Conservation (phyloP, 2,113 vertebrate genomes). For the Oxyura jamaicensis region DNA sequence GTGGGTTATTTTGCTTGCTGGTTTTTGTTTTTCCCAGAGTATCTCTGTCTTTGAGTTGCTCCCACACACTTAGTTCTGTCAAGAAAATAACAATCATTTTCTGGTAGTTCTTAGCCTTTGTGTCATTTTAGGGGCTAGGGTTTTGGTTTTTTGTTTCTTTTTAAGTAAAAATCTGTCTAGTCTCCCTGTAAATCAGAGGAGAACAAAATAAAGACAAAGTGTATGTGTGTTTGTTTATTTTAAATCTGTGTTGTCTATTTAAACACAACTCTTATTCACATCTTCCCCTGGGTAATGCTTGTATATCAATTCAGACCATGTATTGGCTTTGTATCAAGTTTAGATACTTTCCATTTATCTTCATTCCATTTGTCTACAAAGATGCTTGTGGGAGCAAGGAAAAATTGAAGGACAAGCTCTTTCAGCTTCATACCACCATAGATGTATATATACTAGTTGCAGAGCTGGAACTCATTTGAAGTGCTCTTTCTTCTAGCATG, state of each 20-base stretch:
- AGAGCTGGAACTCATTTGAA: background rate
- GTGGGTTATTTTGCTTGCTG: background rate
- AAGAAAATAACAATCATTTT: background rate
- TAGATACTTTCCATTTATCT: background rate
- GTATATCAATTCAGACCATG: background rate
- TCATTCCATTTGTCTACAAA: background rate
- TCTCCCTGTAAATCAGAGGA: background rate
- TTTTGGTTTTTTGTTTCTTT: background rate
- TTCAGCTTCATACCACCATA: background rate
- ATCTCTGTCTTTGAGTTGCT: background rate
- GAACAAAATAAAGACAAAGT: background rate
- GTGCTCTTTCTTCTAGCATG: background rate
- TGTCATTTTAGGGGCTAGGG: background rate
- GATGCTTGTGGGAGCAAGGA: background rate
- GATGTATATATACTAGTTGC: background rate
- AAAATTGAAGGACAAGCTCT: background rate
- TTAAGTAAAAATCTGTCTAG: fast-evolving
- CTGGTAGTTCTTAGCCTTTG: background rate
- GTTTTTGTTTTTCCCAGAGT: background rate
- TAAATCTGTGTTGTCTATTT: background rate
- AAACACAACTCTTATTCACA: background rate
- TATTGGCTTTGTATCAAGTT: background rate
- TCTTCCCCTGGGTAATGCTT: background rate
- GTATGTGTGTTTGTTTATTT: background rate
- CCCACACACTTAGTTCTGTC: background rate